Evolutionary conservation across 1,140 invertebrate species (phyloP), one percentile per base, ranked within the genome.

Genomic region (Drosophila nikananu): DNA sequence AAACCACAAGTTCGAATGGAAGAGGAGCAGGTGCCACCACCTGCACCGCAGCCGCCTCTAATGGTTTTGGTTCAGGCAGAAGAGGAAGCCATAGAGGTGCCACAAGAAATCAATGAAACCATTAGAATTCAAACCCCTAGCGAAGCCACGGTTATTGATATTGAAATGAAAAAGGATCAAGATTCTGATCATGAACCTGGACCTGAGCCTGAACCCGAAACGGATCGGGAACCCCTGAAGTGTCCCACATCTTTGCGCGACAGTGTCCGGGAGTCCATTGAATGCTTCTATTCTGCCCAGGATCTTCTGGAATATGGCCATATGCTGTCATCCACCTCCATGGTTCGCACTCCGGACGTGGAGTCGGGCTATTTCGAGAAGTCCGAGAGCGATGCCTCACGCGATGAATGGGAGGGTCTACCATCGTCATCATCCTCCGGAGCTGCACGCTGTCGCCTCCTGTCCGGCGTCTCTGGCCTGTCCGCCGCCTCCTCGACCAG

Each of bases 351-450:
- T 4, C 91, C 91, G 12, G 91, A 92, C 19, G 86, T 92, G 4
- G 91, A 92, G 37, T 92, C 91, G 0, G 91, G 91, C 0, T 92
- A 92, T 32, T 92, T 92, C 42, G 91, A 92, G 37, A 91, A 89
- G 25, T 92, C 91, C 64, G 91, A 92, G 57, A 86, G 79, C 21
- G 83, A 87, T 72, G 70, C 70, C 8, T 90, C 86, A 1, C 72
- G 86, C 5, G 89, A 91, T 4, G 89, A 91, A 9, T 80, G 74
- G 51, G 89, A 86, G 7, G 65, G 67, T 48, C 17, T 52, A 0
- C 49, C 67, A 1, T 71, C 71, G 5, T 57, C 71, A n/a, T 60
- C 72, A 1, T 58, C 66, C 21, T 42, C 32, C 5, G 73, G 27
- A 46, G 79, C 83, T 3, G 54, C 75, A 1, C 49, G 41, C 2